Conservation (phyloP, 2,113 vertebrate species). For the Felis chaus region DNA sequence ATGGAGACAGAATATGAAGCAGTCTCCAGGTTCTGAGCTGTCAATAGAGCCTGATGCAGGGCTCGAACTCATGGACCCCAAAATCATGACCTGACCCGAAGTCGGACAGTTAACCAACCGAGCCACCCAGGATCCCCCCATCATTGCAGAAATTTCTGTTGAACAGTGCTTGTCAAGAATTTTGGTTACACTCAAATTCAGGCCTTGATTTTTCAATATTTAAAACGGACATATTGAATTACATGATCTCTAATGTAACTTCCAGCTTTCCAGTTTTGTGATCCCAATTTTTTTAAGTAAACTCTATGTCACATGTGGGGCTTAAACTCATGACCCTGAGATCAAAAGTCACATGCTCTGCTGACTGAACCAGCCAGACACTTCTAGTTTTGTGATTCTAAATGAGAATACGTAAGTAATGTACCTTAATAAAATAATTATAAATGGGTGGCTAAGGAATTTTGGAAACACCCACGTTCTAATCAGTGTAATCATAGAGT, state of each 20-base stretch:
- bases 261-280: background rate
- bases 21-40: too few species aligned
- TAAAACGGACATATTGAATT: background rate
- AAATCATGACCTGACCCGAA: too few species aligned
- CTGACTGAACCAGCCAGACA: background rate
- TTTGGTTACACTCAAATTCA: background rate
- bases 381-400: background rate
- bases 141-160: background rate
- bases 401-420: background rate
- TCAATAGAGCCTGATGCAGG: too few species aligned
- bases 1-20: too few species aligned
- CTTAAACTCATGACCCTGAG: background rate
- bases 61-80: too few species aligned
- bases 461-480: background rate
- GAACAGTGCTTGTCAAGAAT: background rate
- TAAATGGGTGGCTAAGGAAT: background rate
- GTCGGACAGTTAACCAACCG: too few species aligned
- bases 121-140: background rate
- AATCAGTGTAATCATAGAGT: background rate
- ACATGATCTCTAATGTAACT: background rate
- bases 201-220: background rate
- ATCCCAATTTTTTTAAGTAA: background rate
- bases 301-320: background rate
- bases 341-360: background rate
- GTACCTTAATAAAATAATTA: background rate